A percentile compares a stretch with the other conserved stretches of the same genome.
These are phyloP conservation scores for Lacerta viridis DNA, from an alignment of 2,797 vertebrate species.

Conservation along the genomic window DNA sequence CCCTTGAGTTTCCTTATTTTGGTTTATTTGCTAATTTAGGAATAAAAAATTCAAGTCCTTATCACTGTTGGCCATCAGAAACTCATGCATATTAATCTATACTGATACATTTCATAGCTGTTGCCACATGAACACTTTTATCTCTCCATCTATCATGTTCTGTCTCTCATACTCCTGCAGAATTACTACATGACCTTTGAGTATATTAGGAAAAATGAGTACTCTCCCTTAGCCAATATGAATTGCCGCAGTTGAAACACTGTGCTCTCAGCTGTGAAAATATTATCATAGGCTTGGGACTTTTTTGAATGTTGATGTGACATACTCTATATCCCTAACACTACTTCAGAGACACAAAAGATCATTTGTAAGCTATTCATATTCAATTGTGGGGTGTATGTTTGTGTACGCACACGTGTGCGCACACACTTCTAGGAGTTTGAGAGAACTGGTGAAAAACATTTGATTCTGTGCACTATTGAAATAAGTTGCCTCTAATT, in stretches of 20 bases:
- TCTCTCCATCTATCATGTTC: constrained; percentile 40
- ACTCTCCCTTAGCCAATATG: neutral
- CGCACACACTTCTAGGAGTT: constrained; percentile 9
- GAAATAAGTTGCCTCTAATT: accelerated
- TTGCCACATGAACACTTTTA: constrained; percentile 42
- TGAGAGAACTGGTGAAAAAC: constrained; percentile 9
- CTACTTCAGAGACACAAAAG: constrained; percentile 15
- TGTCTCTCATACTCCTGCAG: constrained; percentile 30
- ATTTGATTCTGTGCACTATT: neutral
- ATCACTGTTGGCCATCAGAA: neutral
- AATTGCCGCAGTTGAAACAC: constrained; percentile 35
- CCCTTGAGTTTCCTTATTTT: neutral
- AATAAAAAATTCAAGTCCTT: neutral
- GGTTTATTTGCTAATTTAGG: neutral
- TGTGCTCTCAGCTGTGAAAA: constrained; percentile 47
- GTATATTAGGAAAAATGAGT: constrained; percentile 46
- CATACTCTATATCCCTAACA: neutral
- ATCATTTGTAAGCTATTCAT: constrained; percentile 1
- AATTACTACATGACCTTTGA: constrained; percentile 49
- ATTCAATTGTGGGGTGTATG: neutral
- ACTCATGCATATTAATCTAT: constrained; percentile 25
- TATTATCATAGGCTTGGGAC: constrained; percentile 20
- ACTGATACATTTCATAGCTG: constrained; percentile 43
- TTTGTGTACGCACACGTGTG: no score
- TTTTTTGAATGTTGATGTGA: constrained; percentile 37